A percentile compares a stretch with the other conserved stretches of the same genome.
Evolutionary conservation across 1,140 invertebrate species (phyloP).

Genomic region (Lasioglossum albipes): DNA sequence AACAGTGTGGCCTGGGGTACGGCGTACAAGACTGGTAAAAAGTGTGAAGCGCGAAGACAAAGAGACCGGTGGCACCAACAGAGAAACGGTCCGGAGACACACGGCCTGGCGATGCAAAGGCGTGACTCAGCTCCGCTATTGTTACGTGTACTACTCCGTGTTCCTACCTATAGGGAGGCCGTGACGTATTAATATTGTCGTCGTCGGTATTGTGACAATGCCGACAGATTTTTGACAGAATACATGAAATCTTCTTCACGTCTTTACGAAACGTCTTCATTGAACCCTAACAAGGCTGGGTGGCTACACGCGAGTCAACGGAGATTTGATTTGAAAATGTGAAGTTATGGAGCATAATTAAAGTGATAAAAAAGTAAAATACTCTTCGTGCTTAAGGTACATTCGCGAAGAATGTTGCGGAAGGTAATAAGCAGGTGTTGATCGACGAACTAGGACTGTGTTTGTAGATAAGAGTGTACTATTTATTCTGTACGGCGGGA

Average conservation of each 20-base stretch:
- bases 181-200: conserved; percentile 20
- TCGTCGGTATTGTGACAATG: background rate
- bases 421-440: no score
- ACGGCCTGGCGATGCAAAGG: conserved; percentile 2
- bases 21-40: background rate
- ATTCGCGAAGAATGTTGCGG: no score
- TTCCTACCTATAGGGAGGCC: conserved; percentile 2
- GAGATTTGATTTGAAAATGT: no score
- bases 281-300: no score
- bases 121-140: conserved; percentile 42
- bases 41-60: conserved; percentile 3
- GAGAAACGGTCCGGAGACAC: conserved; percentile 7
- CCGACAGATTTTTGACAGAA: background rate
- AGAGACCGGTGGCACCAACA: conserved; percentile 8
- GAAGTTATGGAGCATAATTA: no score
- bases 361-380: no score
- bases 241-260: background rate
- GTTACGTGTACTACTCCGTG: conserved; percentile 25
- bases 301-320: no score
- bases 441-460: no score
- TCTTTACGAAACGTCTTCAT: no score
- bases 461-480: no score
- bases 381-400: no score
- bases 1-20: background rate
- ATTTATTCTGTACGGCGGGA: no score